phyloP scores from a whole-genome alignment of 2,888 invertebrate genomes.

The Brachypalpus laphriformis region DNA sequence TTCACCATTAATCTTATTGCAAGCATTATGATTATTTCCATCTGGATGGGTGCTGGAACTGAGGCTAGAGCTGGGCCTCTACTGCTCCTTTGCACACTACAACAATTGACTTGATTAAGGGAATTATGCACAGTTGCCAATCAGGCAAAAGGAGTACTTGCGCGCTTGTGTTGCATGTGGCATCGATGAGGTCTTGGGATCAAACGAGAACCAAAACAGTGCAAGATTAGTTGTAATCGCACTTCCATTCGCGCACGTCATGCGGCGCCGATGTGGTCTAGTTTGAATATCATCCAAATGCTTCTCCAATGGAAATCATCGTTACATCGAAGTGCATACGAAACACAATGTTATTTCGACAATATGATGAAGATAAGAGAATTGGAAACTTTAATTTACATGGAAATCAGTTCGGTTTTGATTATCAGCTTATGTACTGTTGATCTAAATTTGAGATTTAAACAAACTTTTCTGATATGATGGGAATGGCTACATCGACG shows the following conservation, averaged over 20 bases:
- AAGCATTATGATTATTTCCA: conserved; percentile 67
- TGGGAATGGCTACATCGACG: conserved; percentile 16
- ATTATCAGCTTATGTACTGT: conserved; percentile 12
- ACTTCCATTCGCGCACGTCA: conserved; percentile 48
- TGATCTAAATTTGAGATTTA: conserved; percentile 12
- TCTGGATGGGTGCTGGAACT: conserved; percentile 55
- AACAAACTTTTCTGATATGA: not conserved
- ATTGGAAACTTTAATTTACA: conserved; percentile 23
- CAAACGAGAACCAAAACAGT: conserved; percentile 47
- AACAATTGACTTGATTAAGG: conserved; percentile 70
- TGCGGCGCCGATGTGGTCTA: not conserved
- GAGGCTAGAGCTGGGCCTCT: conserved; percentile 5
- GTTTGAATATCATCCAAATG: conserved; percentile 7
- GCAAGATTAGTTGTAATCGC: conserved; percentile 51
- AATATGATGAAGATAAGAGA: conserved; percentile 17
- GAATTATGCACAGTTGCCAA: conserved; percentile 58
- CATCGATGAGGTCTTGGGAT: conserved; percentile 43
- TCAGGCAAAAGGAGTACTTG: conserved; percentile 46
- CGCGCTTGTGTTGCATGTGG: conserved; percentile 40
- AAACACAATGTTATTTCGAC: conserved; percentile 24
- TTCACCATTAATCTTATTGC: conserved; percentile 68
- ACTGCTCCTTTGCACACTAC: conserved; percentile 12
- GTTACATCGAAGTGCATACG: conserved; percentile 4
- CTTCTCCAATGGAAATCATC: not conserved
- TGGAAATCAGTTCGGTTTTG: conserved; percentile 38